Evolutionary conservation across 2,113 vertebrate genomes (phyloP).

Genomic region (Callithrix jacchus): DNA sequence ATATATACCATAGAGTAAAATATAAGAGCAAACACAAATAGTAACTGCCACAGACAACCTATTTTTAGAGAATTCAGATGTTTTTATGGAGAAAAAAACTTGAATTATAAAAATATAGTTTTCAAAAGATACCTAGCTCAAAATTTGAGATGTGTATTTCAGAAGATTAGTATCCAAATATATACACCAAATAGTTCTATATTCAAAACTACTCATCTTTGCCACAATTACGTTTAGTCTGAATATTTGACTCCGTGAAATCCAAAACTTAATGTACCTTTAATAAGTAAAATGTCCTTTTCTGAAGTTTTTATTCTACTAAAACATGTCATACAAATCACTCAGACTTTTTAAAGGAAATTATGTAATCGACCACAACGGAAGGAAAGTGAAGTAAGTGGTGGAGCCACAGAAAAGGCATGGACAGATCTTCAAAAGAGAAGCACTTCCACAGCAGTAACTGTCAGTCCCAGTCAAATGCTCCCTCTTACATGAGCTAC

Average conservation of each 20-base stretch:
- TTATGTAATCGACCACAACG: background rate
- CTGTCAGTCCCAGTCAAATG: fast-evolving
- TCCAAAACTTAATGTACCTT: background rate
- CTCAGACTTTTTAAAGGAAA: background rate
- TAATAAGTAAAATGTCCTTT: background rate
- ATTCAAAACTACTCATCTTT: background rate
- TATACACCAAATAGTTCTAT: background rate
- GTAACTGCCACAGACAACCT: background rate
- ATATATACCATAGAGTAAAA: background rate
- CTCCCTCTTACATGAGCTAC: background rate
- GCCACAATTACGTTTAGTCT: background rate
- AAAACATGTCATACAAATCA: background rate
- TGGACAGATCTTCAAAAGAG: too few relatives aligned
- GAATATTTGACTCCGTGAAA: background rate
- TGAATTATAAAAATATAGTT: background rate
- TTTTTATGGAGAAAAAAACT: background rate
- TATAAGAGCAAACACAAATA: background rate
- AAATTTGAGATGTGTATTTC: background rate
- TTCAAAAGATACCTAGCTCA: background rate
- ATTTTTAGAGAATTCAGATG: background rate
- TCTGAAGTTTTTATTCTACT: background rate
- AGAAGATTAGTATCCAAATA: background rate
- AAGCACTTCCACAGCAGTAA: too few relatives aligned
- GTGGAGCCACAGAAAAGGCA: background rate
- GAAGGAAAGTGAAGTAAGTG: background rate